Base-by-base conservation (phyloP, 92 coral and sea anemone species). In the Epizoanthus rinbou region DNA sequence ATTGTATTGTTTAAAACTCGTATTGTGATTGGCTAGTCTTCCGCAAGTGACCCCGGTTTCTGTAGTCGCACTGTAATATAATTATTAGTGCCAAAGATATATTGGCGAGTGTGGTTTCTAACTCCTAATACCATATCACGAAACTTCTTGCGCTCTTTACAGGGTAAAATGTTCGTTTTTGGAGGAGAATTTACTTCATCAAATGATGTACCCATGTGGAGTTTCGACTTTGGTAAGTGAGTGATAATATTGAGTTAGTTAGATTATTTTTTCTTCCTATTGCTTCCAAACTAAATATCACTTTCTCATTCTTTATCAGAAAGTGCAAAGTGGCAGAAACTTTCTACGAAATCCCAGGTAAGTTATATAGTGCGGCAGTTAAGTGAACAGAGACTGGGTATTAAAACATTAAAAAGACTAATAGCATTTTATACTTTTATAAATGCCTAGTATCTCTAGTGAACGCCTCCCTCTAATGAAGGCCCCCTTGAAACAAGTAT, bases 131-230 rank as follows among this genome's bases (percentile, higher is more conserved):
- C 54, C 54, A 13, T 13, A 50, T 13, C 54, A 13, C 9, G 54
- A 50, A 50, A 50, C 16, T 43, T 43, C 50, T 84, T 80, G 35
- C 37, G 28, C 59, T 64, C 37, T 73, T 64, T 71, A 2, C 82
- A 96, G 99, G 94, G 94, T 56, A 86, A 86, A n/a, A 88, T 96
- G 89, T 93, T 86, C 70, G 76, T 96, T 25, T 96, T 94, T 87
- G 99, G 99, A 52, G 99, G 99, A 83, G 98, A 96, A 75, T 96
- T 96, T 79, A 92, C 94, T 28, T 87, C 98, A 7, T 74, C 94
- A 25, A 87, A 68, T 52, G 98, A 94, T 68, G 95, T 95, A 52
- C 94, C 95, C 16, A 74, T 96, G 50, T 94, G 99, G 99, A 86
- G 87, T 21, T 96, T 94, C 86, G 88, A 89, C 78, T 86, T 93